Evolutionary conservation across 2,113 vertebrate genomes (phyloP).

Genomic region (Bubo blakistoni): DNA sequence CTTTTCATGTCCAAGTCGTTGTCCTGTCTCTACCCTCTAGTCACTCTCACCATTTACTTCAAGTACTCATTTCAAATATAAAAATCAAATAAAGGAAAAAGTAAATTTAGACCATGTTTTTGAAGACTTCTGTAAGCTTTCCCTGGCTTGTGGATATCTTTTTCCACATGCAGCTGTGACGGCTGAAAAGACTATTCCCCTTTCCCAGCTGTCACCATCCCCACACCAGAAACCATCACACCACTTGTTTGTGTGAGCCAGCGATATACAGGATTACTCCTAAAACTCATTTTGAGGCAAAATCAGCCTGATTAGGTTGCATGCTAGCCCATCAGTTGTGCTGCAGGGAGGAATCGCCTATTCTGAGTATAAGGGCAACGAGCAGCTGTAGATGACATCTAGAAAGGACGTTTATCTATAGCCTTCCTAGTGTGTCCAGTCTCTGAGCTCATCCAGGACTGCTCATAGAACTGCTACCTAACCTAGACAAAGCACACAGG

Average conservation of each 20-base stretch:
- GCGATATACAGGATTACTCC: neutral
- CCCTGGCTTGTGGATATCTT: neutral
- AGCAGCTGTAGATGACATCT: neutral
- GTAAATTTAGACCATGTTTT: neutral
- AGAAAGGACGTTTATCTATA: neutral
- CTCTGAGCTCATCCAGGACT: neutral
- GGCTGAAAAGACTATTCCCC: neutral
- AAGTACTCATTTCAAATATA: neutral
- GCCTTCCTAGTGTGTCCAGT: neutral
- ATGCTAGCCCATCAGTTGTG: neutral
- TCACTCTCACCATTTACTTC: neutral
- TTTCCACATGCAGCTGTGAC: neutral
- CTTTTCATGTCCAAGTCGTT: neutral
- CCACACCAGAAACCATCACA: neutral
- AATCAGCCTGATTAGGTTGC: neutral
- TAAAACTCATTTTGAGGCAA: neutral
- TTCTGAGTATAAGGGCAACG: neutral
- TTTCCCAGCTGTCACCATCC: conserved; percentile 1
- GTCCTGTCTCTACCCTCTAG: neutral
- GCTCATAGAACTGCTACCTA: neutral
- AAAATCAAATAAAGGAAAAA: neutral
- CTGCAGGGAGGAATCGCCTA: neutral
- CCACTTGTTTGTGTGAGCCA: neutral
- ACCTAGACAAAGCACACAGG: neutral
- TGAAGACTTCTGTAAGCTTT: neutral